phyloP scores from a whole-genome alignment of 2,113 vertebrate species.

The Petrocephalus zakoni region DNA sequence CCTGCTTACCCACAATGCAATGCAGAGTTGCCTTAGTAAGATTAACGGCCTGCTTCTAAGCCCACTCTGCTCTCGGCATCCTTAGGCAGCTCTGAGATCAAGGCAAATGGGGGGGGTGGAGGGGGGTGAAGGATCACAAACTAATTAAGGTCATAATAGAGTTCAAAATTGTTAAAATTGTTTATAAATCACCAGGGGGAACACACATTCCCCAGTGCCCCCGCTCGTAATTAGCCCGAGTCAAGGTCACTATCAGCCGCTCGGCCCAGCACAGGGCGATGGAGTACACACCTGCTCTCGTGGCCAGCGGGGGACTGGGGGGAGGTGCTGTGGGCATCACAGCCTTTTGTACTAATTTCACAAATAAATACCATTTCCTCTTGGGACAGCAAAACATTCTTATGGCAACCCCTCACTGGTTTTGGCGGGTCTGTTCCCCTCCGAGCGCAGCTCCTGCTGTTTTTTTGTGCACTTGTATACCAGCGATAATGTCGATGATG shows the following conservation, averaged over 20 bases:
- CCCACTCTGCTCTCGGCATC: background rate
- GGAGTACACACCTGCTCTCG: background rate
- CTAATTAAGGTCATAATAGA: conserved; percentile 29
- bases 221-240: conserved; percentile 24
- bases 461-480: background rate
- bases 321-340: background rate
- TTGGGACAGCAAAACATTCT: background rate
- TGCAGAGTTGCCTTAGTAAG: conserved; percentile 5
- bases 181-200: conserved; percentile 17
- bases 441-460: background rate
- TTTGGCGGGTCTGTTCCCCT: background rate
- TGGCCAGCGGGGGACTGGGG: background rate
- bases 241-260: conserved; percentile 25
- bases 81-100: conserved; percentile 12
- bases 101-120: background rate
- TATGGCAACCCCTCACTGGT: background rate
- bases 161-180: conserved; percentile 25
- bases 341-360: conserved; percentile 4
- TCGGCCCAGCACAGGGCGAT: conserved; percentile 10
- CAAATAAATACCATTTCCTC: conserved; percentile 8
- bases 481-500: background rate
- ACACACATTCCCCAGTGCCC: conserved; percentile 13
- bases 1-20: conserved; percentile 18
- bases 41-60: conserved; percentile 21
- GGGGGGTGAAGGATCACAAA: conserved; percentile 14